Percentiles rank a stretch among this genome's conserved stretches.
Conservation (phyloP, 2,888 invertebrate species). For the Coronaproctus castanopsis region DNA sequence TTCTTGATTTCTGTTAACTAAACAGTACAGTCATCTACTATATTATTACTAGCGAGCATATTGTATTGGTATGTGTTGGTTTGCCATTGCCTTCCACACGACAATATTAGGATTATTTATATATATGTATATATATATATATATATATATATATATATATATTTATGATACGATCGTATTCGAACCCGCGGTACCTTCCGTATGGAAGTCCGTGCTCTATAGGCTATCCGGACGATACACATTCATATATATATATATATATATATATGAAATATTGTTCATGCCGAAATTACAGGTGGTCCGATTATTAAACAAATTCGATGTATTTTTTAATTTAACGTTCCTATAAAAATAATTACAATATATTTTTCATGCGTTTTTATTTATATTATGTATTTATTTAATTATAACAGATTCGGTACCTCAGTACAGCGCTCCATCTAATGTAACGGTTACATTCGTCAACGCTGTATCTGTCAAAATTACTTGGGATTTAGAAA, state of each 20-base stretch:
- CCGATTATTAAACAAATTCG: no score
- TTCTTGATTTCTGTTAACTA: no score
- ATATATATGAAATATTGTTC: background rate
- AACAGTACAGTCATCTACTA: no score
- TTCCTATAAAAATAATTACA: no score
- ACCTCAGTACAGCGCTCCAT: background rate
- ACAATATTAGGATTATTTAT: background rate
- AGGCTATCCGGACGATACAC: background rate
- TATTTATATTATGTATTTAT: background rate
- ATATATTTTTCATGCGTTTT: no score
- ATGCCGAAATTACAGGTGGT: background rate
- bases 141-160: no score
- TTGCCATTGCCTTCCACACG: background rate
- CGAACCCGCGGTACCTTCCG: background rate
- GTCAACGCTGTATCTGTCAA: conserved; percentile 65
- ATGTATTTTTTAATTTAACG: no score
- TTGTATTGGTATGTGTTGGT: background rate
- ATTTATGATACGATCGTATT: background rate
- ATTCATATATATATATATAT: background rate
- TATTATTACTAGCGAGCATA: background rate
- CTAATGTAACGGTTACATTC: conserved; percentile 69
- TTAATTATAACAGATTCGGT: background rate
- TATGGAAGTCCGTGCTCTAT: background rate
- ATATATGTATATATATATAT: background rate
- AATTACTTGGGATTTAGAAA: conserved; percentile 65